Conservation (phyloP, 2,113 vertebrate genomes). For the Euleptes europaea region DNA sequence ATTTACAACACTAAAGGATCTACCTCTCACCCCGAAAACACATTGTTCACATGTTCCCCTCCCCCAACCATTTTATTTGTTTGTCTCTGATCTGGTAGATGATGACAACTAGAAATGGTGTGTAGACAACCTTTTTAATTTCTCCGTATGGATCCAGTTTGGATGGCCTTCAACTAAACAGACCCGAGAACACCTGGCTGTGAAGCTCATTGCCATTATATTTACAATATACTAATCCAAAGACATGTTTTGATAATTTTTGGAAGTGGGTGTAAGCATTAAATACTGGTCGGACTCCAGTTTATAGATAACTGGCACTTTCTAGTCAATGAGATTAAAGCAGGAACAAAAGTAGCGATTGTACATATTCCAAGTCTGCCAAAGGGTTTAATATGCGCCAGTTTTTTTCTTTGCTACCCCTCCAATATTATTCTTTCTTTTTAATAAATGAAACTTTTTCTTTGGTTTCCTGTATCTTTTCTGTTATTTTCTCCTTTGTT, state of each 20-base stretch:
- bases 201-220: conserved; percentile 6
- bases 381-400: conserved; percentile 64
- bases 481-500: conserved; percentile 73
- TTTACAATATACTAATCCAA: not conserved
- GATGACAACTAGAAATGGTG: conserved; percentile 10
- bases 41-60: conserved; percentile 30
- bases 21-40: not conserved
- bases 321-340: conserved; percentile 27
- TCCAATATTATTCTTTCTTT: conserved; percentile 80
- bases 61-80: conserved; percentile 13
- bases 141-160: conserved; percentile 3
- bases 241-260: not conserved
- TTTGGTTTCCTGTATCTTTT: conserved; percentile 92
- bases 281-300: conserved; percentile 48
- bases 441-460: conserved; percentile 93
- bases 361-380: conserved; percentile 44
- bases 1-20: conserved; percentile 30
- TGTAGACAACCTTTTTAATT: not conserved
- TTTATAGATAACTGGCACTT: conserved; percentile 30
- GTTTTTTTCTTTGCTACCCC: conserved; percentile 18
- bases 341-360: conserved; percentile 46
- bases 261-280: conserved; percentile 37
- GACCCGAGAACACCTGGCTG: not conserved
- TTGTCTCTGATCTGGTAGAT: conserved; percentile 29
- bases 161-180: not conserved